Percentiles rank a stretch among this genome's conserved stretches.
These are phyloP conservation scores for Phrynocephalus versicolor DNA, from an alignment of 2,113 vertebrate species.

Conservation along the genomic window DNA sequence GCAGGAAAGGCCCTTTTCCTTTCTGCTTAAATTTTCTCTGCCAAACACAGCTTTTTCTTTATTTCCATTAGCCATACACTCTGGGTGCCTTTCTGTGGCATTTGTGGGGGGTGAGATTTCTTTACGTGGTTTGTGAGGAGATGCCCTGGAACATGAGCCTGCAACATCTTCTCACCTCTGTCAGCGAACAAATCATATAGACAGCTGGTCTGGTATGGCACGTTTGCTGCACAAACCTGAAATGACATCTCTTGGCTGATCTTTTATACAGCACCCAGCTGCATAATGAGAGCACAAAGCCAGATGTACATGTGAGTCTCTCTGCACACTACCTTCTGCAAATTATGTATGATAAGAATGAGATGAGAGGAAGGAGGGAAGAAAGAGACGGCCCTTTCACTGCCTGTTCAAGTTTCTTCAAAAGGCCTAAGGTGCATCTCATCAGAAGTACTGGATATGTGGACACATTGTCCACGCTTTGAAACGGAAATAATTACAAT, in stretches of 20 bases:
- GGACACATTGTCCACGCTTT: accelerated
- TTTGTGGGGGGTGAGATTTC: constrained; percentile 8
- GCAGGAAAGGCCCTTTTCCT: not conserved
- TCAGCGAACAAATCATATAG: not conserved
- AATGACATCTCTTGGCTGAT: constrained; percentile 38
- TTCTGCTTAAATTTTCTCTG: accelerated
- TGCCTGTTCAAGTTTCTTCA: not conserved
- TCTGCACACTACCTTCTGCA: not conserved
- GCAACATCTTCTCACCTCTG: not conserved
- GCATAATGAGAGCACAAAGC: constrained; percentile 28
- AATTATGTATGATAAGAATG: not conserved
- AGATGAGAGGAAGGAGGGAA: not conserved
- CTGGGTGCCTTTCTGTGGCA: constrained; percentile 27
- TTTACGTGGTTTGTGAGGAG: not conserved
- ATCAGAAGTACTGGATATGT: not conserved
- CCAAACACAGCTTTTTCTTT: not conserved
- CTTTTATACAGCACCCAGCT: constrained; percentile 27
- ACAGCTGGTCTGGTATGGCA: not conserved
- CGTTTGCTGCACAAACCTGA: constrained; percentile 44
- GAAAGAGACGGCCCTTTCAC: no score
- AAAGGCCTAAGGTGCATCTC: not conserved
- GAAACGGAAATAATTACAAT: not conserved
- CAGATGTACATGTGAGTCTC: not conserved
- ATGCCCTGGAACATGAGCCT: constrained; percentile 16
- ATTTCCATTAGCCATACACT: not conserved